Percentiles rank a stretch among this genome's conserved stretches.
Evolutionary conservation across 2,888 invertebrate genomes (phyloP).

Genomic region (Noctua pronuba): DNA sequence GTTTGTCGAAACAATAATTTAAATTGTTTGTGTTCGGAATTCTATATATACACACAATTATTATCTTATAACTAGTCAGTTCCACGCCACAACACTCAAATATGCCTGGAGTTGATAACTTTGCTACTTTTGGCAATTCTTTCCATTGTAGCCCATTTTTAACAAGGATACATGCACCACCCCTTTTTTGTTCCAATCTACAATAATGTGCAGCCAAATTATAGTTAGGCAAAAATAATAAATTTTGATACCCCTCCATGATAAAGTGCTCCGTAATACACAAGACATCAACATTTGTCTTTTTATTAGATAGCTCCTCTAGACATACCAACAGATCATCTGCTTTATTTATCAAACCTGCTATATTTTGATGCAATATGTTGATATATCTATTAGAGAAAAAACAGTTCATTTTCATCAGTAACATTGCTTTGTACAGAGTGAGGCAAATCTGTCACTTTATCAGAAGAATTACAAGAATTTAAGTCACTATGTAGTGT

Average conservation of each 20-base stretch:
- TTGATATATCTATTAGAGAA: too few relatives aligned
- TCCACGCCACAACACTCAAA: too few relatives aligned
- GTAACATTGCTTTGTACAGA: background rate
- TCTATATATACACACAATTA: too few relatives aligned
- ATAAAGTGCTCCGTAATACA: constrained; percentile 9
- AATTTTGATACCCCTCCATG: background rate
- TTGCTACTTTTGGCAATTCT: too few relatives aligned
- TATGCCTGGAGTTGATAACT: too few relatives aligned
- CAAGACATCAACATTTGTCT: constrained; percentile 1
- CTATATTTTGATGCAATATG: background rate
- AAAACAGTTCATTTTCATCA: constrained; percentile 7
- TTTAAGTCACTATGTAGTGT: background rate
- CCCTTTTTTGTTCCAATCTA: background rate
- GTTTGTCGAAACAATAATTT: too few relatives aligned
- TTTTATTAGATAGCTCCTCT: background rate
- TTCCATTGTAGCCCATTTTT: too few relatives aligned
- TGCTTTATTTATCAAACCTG: constrained; percentile 1
- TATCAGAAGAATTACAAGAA: background rate
- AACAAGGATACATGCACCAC: too few relatives aligned
- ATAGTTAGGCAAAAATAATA: background rate
- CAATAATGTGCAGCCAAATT: constrained; percentile 6
- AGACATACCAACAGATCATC: constrained; percentile 1
- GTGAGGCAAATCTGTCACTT: constrained; percentile 1
- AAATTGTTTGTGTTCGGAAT: too few relatives aligned
- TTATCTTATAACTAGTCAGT: too few relatives aligned